phyloP scores from a whole-genome alignment of 2,888 invertebrate species.

The Dynastes hyllus region DNA sequence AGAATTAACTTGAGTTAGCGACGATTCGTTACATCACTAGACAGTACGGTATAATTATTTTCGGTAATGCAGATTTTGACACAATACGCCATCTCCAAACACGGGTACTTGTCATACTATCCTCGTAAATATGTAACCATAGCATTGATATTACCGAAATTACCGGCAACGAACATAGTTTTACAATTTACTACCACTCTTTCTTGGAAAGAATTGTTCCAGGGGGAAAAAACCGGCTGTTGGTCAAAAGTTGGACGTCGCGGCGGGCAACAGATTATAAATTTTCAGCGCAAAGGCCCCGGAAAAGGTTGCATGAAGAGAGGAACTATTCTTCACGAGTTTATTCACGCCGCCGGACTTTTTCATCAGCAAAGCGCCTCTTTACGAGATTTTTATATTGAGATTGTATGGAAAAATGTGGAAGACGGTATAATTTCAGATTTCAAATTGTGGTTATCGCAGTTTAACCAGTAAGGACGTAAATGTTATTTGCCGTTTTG shows the following conservation, averaged over 20 bases:
- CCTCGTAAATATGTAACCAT: no score
- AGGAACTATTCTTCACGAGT: slow-evolving; percentile 84
- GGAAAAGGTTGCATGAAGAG: slow-evolving; percentile 75
- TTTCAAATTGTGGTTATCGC: no score
- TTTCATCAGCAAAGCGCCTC: slow-evolving; percentile 88
- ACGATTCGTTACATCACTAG: no score
- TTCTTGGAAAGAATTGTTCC: neutral
- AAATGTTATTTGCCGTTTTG: no score
- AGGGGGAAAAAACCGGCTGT: slow-evolving; percentile 51
- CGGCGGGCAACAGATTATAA: slow-evolving; percentile 51
- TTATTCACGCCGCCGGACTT: slow-evolving; percentile 87
- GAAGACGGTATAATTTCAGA: slow-evolving; percentile 70
- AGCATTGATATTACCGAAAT: no score
- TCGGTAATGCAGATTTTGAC: no score
- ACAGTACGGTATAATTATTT: no score
- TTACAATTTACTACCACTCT: neutral
- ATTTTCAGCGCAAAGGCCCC: slow-evolving; percentile 60
- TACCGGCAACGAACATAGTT: no score
- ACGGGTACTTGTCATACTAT: no score
- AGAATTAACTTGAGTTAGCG: no score
- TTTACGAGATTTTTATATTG: slow-evolving; percentile 84
- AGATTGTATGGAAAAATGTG: slow-evolving; percentile 84
- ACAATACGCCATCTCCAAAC: no score
- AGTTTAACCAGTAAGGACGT: no score
- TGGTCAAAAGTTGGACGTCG: slow-evolving; percentile 51